These are phyloP conservation scores for Drosophila yakuba DNA, from an alignment of 1,140 invertebrate species.

Conservation along the genomic window DNA sequence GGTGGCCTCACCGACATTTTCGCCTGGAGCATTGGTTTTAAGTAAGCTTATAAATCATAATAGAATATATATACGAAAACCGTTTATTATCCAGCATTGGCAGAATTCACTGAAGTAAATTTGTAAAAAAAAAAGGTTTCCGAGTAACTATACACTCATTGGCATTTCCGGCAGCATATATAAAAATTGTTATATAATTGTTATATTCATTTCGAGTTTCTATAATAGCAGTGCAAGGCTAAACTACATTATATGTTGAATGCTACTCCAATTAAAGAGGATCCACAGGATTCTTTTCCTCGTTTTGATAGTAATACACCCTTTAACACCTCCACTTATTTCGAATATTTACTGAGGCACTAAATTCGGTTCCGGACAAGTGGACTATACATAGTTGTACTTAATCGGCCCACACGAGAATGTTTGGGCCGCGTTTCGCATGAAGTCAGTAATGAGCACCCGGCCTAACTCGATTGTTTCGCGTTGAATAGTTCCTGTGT, in stretches of 20 bases:
- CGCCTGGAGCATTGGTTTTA: neutral
- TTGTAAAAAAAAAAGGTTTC: too few relatives aligned
- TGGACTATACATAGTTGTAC: conserved; percentile 7
- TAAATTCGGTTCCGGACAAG: conserved; percentile 11
- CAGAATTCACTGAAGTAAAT: too few relatives aligned
- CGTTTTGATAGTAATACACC: neutral
- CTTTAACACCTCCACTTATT: conserved; percentile 4
- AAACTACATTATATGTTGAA: neutral
- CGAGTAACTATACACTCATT: too few relatives aligned
- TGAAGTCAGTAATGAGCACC: conserved; percentile 26
- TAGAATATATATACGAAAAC: neutral
- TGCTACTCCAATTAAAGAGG: neutral
- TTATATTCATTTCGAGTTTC: neutral
- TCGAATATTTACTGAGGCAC: conserved; percentile 7
- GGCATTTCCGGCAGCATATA: too few relatives aligned
- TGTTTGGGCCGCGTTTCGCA: conserved; percentile 25
- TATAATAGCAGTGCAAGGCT: too few relatives aligned
- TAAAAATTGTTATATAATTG: too few relatives aligned
- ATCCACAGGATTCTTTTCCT: neutral
- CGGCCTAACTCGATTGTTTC: conserved; percentile 10
- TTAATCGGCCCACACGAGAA: conserved; percentile 32
- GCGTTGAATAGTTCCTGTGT: conserved; percentile 39
- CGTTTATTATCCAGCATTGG: too few relatives aligned
- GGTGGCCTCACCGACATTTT: neutral
- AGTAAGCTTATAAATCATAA: neutral